phyloP scores from a whole-genome alignment of 2,888 invertebrate genomes.

The Neuroscelio doddi region DNA sequence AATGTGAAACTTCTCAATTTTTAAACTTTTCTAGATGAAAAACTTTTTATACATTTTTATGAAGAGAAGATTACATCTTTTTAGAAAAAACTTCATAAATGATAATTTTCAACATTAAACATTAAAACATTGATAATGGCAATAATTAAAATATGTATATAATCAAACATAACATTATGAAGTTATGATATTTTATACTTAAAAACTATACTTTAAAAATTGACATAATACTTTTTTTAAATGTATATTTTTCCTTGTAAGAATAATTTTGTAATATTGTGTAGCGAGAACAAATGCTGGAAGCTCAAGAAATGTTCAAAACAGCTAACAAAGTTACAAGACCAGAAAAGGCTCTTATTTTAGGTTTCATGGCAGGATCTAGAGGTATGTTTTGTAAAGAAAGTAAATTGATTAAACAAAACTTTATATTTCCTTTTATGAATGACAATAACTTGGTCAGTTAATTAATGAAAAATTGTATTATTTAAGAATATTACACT shows the following conservation, averaged over 20 bases:
- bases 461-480: neutral
- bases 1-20: no score
- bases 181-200: neutral
- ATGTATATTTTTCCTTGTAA: conserved; percentile 18
- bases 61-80: no score
- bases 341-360: conserved; percentile 96
- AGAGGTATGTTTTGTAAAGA: conserved; percentile 76
- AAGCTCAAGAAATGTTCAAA: conserved; percentile 98
- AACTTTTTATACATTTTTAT: no score
- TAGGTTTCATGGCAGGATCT: conserved; percentile 99
- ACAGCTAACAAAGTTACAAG: conserved; percentile 96
- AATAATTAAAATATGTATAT: no score
- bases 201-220: no score
- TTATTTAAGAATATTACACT: no score
- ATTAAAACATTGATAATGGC: no score
- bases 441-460: no score
- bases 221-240: no score
- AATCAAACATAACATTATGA: neutral
- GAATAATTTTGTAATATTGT: conserved; percentile 58
- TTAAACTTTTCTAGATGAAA: no score
- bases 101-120: no score
- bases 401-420: neutral
- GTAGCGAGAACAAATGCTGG: conserved; percentile 95
- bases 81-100: no score
- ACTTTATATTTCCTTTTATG: neutral